phyloP scores from a whole-genome alignment of 2,797 vertebrate species.

The Periparus ater region DNA sequence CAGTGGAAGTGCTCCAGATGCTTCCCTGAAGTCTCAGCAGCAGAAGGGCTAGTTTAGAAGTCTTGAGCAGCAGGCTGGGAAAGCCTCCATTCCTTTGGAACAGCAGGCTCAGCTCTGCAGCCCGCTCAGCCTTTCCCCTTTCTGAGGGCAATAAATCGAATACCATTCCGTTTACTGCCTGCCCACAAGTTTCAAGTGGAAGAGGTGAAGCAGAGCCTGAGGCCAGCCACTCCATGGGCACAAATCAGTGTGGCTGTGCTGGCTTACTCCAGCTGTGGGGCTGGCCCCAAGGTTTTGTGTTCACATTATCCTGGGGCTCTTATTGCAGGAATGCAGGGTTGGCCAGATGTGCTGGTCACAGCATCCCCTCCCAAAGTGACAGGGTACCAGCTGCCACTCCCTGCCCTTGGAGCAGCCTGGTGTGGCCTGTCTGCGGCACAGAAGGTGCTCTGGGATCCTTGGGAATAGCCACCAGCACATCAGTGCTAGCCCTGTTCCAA shows the following conservation, averaged over 20 bases:
- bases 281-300: conserved; percentile 34
- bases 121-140: not conserved
- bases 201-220: not conserved
- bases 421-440: not conserved
- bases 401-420: not conserved
- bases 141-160: conserved; percentile 16
- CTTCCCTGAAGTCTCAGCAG: not conserved
- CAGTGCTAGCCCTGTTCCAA: not conserved
- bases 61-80: not conserved
- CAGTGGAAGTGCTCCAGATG: not conserved
- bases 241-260: conserved; percentile 24
- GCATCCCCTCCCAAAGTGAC: not conserved
- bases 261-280: conserved; percentile 28
- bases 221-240: not conserved
- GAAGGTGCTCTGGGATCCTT: not conserved
- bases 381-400: conserved; percentile 32
- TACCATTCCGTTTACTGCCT: not conserved
- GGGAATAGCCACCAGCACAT: not conserved
- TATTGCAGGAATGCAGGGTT: conserved; percentile 53
- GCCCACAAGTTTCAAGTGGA: not conserved
- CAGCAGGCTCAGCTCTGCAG: not conserved
- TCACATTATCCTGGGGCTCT: conserved; percentile 48
- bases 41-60: not conserved
- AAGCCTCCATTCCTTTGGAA: not conserved
- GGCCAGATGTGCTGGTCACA: conserved; percentile 56